These are phyloP conservation scores for Mustela lutreola DNA, from an alignment of 2,113 vertebrate genomes.

Conservation along the genomic window DNA sequence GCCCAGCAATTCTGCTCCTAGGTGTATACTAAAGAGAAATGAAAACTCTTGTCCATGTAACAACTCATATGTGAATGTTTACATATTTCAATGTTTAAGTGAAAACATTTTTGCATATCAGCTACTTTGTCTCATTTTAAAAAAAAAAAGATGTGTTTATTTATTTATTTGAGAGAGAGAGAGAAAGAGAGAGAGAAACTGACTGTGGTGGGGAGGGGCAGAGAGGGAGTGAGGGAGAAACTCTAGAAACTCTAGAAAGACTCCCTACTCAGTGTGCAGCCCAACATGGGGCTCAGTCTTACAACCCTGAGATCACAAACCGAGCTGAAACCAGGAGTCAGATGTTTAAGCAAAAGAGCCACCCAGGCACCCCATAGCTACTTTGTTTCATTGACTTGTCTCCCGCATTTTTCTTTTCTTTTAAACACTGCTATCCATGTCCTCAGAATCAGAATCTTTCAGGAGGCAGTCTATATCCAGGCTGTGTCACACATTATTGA, in stretches of 20 bases:
- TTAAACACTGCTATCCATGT: neutral
- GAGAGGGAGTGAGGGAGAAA: neutral
- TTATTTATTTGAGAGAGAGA: neutral
- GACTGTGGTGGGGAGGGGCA: neutral
- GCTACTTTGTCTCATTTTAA: neutral
- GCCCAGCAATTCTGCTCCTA: neutral
- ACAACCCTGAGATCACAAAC: neutral
- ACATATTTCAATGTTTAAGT: neutral
- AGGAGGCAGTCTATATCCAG: neutral
- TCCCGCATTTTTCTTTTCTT: neutral
- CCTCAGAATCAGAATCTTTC: neutral
- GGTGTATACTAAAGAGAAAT: neutral
- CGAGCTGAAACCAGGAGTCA: neutral
- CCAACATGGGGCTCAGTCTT: neutral
- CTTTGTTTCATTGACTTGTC: neutral
- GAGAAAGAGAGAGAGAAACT: neutral
- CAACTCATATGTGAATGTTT: neutral
- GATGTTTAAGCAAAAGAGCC: neutral
- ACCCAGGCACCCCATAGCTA: neutral
- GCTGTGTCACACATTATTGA: neutral
- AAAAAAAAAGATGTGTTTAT: neutral
- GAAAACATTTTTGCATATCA: neutral
- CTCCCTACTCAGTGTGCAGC: neutral
- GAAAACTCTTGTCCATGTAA: neutral
- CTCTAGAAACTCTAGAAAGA: neutral